Evolutionary conservation across 2,797 vertebrate genomes (phyloP), one percentile per base, ranked within the genome.

Genomic region (Liasis olivaceus): DNA sequence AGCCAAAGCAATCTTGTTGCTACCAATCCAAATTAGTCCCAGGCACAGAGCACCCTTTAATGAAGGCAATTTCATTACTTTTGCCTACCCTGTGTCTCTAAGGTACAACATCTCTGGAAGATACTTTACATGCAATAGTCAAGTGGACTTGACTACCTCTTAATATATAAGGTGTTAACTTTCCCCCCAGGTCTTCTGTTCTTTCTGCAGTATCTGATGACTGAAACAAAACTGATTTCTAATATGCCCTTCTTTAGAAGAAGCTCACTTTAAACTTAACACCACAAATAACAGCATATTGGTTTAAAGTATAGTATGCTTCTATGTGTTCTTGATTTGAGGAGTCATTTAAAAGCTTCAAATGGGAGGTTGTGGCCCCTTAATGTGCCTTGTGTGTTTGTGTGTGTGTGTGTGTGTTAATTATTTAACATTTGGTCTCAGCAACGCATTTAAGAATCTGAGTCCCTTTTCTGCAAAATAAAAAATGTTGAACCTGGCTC

Each of bases 381-480:
- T 51, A 54, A 56, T n/a, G 20, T 54, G 15, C 26, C 14, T 15
- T 28, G 54, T 85, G 17, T 22, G 58, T 59, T 2, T 58, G 56
- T 58, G 2, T 17, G 72, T 91, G 24, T 58, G 56, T 58, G 2
- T 17, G 72, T 91, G 24, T 91, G 0, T 91, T 0, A 1, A 17
- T 77, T 60, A 90, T 94, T 92, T 91, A 31, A 89, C 91, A 87
- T 69, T 91, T 66, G 93, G 89, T 59, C 36, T 85, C 1, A 6
- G 20, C 28, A 62, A 93, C 60, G 14, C 13, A 22, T 36, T 89
- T 2, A 85, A 7, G 66, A 42, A n/a, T 88, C 64, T n/a, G 51
- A 91, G 14, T 69, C 92, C 91, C 36, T 0, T 11, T 26, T 7
- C 91, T 94, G 24, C 51, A 91, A 91, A 92, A 93, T 24, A 7